Conservation (phyloP, 2,888 invertebrate genomes). For the Onchidella celtica region DNA sequence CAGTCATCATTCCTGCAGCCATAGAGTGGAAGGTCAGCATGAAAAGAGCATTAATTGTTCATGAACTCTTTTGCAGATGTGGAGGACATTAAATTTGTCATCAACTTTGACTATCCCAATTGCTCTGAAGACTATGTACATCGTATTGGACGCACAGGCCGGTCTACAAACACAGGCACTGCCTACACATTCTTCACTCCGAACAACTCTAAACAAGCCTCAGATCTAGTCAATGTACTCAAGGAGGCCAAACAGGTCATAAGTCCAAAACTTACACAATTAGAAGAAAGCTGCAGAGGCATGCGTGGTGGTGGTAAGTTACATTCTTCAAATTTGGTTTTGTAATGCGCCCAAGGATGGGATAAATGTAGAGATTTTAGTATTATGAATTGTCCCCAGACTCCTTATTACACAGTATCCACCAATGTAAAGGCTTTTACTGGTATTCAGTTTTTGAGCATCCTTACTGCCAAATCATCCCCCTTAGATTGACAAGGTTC, state of each 20-base stretch:
- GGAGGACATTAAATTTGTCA: conserved; percentile 98
- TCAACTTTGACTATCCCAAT: conserved; percentile 98
- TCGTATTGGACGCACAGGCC: conserved; percentile 96
- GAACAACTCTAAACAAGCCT: conserved; percentile 94
- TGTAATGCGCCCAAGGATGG: background rate
- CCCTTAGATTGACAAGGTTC: no score
- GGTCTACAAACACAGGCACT: conserved; percentile 95
- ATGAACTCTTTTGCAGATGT: conserved; percentile 87
- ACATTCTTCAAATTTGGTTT: background rate
- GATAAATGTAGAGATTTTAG: no score
- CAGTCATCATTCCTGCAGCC: conserved; percentile 15
- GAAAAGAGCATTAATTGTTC: no score
- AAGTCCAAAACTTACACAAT: conserved; percentile 91
- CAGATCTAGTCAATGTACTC: conserved; percentile 93
- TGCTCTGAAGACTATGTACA: conserved; percentile 99
- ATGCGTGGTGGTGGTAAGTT: conserved; percentile 39
- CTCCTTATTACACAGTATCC: no score
- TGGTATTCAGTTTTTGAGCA: no score
- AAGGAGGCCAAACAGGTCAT: conserved; percentile 95
- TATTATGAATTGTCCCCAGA: background rate
- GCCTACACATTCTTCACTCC: conserved; percentile 98
- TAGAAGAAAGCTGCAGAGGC: conserved; percentile 79
- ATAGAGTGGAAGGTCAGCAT: conserved; percentile 13
- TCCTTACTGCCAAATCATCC: no score
- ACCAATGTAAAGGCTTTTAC: no score